A percentile compares a stretch with the other conserved stretches of the same genome.
phyloP scores from a whole-genome alignment of 2,888 invertebrate genomes.

The Deilephila porcellus region DNA sequence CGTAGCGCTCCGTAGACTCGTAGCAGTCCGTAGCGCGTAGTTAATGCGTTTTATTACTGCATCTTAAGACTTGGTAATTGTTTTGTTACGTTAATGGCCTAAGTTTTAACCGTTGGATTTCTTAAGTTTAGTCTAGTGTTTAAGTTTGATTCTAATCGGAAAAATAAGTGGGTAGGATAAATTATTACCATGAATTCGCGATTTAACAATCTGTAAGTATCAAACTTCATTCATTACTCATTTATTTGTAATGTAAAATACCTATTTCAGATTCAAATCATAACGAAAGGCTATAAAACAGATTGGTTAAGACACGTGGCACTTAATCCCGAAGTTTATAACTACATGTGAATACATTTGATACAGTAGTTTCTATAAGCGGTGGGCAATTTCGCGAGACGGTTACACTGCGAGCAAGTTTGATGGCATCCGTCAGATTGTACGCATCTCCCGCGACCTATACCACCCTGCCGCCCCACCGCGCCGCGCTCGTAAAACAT shows the following conservation, averaged over 20 bases:
- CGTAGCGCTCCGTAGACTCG: conserved; percentile 29
- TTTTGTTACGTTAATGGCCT: conserved; percentile 16
- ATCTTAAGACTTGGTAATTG: conserved; percentile 24
- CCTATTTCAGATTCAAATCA: too few relatives aligned
- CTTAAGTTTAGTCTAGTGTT: neutral
- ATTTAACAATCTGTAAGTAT: too few relatives aligned
- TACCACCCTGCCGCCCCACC: neutral
- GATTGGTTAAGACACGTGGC: too few relatives aligned
- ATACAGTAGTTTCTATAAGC: conserved; percentile 6
- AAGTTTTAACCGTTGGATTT: conserved; percentile 11
- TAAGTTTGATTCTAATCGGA: neutral
- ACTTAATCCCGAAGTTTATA: neutral
- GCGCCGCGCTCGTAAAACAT: conserved; percentile 11
- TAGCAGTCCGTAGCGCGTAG: conserved; percentile 30
- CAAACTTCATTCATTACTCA: too few relatives aligned
- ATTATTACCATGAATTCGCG: neutral
- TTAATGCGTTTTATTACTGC: conserved; percentile 23
- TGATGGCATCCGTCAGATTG: conserved; percentile 9
- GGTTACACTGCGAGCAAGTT: neutral
- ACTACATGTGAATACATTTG: neutral
- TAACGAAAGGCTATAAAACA: too few relatives aligned
- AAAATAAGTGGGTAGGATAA: too few relatives aligned
- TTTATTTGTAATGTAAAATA: too few relatives aligned
- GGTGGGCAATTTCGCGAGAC: neutral
- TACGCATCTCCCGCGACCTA: conserved; percentile 9